Conservation (phyloP, 2,797 vertebrate genomes). For the Naso thynnoides region DNA sequence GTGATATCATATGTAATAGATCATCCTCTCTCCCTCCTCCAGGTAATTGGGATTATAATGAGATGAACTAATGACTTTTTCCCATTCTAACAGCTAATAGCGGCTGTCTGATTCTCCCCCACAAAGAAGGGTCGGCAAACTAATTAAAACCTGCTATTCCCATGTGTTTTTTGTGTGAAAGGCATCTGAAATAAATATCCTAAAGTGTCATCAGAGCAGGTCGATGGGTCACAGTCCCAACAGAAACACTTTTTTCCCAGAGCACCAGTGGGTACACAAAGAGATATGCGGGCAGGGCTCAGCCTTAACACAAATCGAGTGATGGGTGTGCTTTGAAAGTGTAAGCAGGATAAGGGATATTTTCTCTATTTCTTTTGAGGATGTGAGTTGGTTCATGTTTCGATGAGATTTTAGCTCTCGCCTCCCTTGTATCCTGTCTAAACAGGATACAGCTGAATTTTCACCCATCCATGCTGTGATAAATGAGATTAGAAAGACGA, state of each 20-base stretch:
- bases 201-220: slow-evolving; percentile 32
- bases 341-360: slow-evolving; percentile 15
- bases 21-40: slow-evolving; percentile 57
- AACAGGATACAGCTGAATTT: not conserved
- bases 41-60: slow-evolving; percentile 76
- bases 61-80: slow-evolving; percentile 75
- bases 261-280: slow-evolving; percentile 18
- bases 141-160: slow-evolving; percentile 69
- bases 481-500: not conserved
- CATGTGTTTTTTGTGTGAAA: slow-evolving; percentile 57
- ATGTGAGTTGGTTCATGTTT: not conserved
- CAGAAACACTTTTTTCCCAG: slow-evolving; percentile 27
- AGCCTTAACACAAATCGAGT: slow-evolving; percentile 6
- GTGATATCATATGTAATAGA: slow-evolving; percentile 55
- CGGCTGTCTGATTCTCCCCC: slow-evolving; percentile 46
- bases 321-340: slow-evolving; percentile 43
- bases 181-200: slow-evolving; percentile 16
- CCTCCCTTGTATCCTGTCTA: not conserved
- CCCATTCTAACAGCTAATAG: slow-evolving; percentile 63
- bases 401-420: not conserved
- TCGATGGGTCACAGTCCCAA: slow-evolving; percentile 13
- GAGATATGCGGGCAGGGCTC: slow-evolving; percentile 19
- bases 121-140: slow-evolving; percentile 36
- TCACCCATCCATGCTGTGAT: not conserved
- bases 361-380: not conserved